These are phyloP conservation scores for Haliclona indistincta DNA, from an alignment of 37 sponge, comb jelly and placozoan genomes.

Conservation along the genomic window DNA sequence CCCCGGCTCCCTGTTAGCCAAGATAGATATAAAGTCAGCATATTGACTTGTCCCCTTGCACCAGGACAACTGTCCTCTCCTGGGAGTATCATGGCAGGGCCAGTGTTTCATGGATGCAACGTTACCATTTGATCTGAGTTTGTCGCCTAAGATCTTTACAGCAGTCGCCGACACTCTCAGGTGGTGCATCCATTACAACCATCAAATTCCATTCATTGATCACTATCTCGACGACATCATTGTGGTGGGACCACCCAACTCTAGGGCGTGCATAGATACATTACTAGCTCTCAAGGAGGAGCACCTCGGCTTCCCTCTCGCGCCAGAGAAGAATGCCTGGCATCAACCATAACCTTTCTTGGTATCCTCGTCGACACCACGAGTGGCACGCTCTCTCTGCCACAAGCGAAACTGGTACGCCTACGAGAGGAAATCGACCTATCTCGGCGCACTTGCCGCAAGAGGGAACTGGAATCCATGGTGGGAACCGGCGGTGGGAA, in stretches of 20 bases:
- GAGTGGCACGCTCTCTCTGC: slow-evolving; percentile 22
- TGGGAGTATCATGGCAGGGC: slow-evolving; percentile 45
- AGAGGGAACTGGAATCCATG: slow-evolving; percentile 26
- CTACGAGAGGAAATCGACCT: background rate
- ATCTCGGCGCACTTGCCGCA: background rate
- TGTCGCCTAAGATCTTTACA: no score
- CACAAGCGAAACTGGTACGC: slow-evolving; percentile 31
- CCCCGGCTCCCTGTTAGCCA: background rate
- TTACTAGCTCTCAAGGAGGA: background rate
- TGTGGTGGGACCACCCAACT: slow-evolving; percentile 34
- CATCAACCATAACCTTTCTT: slow-evolving; percentile 16
- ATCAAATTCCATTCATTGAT: no score
- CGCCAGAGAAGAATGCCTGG: slow-evolving; percentile 45
- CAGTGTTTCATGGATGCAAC: slow-evolving; percentile 1
- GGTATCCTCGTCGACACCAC: no score
- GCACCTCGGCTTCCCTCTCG: slow-evolving; percentile 43
- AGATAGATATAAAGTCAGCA: no score
- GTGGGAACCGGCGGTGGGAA: no score
- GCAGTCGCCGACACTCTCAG: no score
- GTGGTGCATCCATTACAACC: no score
- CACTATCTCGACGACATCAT: slow-evolving; percentile 57
- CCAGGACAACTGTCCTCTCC: slow-evolving; percentile 9
- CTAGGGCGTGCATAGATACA: background rate
- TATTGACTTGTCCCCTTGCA: slow-evolving; percentile 41
- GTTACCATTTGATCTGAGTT: no score